Conservation (phyloP, 2,113 vertebrate species). For the Zapus hudsonius region DNA sequence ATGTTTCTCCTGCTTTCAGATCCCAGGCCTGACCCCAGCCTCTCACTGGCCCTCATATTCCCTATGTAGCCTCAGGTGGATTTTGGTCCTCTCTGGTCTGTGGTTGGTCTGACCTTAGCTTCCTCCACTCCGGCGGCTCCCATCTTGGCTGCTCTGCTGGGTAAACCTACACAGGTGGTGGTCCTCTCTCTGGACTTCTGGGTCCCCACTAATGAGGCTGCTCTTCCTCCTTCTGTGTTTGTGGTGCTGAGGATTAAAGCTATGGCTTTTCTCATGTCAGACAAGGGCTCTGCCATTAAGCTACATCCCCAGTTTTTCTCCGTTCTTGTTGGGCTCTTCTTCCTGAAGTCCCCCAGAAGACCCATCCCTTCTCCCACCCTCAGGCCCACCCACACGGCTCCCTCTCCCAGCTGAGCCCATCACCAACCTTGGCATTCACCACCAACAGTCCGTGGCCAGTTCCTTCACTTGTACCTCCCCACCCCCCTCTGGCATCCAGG, state of each 20-base stretch:
- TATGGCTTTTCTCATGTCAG: too few relatives aligned
- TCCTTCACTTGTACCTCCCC: accelerated
- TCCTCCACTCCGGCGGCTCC: accelerated
- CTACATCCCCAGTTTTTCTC: too few relatives aligned
- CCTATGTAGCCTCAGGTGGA: background rate
- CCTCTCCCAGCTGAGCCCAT: accelerated
- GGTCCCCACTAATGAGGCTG: accelerated
- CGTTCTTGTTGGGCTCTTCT: background rate
- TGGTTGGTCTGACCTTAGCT: accelerated
- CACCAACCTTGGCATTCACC: too few relatives aligned
- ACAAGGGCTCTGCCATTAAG: too few relatives aligned
- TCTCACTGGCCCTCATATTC: background rate
- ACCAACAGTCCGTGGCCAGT: accelerated
- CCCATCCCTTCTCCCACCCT: background rate
- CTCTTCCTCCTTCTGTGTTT: too few relatives aligned
- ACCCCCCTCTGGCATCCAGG: background rate
- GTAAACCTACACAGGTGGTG: accelerated
- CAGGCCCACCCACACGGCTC: accelerated
- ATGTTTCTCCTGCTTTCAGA: accelerated
- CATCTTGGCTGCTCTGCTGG: accelerated
- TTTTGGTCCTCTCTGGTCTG: accelerated
- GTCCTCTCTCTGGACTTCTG: background rate
- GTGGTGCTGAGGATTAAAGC: too few relatives aligned
- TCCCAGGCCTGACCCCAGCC: background rate
- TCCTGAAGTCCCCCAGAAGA: background rate